Conservation (phyloP, 2,797 vertebrate genomes). For the Spizella passerina region DNA sequence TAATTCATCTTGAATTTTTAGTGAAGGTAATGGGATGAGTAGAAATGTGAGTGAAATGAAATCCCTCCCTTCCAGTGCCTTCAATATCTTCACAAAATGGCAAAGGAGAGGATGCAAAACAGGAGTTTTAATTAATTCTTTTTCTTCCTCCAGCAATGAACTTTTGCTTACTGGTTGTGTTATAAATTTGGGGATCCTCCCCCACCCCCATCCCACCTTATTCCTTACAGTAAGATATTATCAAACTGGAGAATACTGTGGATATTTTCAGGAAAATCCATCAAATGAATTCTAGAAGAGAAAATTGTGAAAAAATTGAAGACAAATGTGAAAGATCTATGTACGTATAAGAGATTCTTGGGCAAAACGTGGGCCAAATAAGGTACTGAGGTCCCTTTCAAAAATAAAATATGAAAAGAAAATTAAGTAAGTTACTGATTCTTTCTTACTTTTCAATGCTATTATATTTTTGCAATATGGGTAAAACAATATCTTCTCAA, state of each 20-base stretch:
- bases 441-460: background rate
- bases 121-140: background rate
- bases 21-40: background rate
- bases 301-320: background rate
- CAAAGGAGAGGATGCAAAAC: background rate
- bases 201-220: rapidly evolving
- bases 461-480: background rate
- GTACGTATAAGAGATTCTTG: background rate
- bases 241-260: background rate
- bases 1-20: background rate
- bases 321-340: background rate
- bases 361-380: background rate
- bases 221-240: background rate
- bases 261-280: background rate
- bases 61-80: background rate
- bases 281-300: background rate
- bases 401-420: background rate
- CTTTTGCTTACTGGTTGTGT: background rate
- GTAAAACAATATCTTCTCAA: background rate
- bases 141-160: background rate
- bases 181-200: background rate
- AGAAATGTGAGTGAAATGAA: background rate
- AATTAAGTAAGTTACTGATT: background rate
- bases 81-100: background rate
- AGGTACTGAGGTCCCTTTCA: background rate